These are phyloP conservation scores for Kuschelorhynchus macadamiae DNA, from an alignment of 2,888 invertebrate genomes.

Conservation along the genomic window DNA sequence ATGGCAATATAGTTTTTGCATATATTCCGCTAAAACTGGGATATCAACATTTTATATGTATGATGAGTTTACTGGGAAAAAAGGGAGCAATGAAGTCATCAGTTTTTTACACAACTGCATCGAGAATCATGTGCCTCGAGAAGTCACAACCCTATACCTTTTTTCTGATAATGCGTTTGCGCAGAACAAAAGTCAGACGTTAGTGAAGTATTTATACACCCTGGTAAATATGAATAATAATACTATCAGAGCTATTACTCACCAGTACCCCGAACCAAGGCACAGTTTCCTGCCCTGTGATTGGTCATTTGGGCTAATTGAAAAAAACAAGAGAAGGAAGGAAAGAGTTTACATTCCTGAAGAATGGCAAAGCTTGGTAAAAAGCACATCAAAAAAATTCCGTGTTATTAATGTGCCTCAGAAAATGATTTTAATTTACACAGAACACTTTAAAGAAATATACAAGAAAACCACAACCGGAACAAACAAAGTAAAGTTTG, in stretches of 20 bases:
- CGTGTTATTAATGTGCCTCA: constrained; percentile 17
- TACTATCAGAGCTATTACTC: background rate
- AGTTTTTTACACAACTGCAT: constrained; percentile 9
- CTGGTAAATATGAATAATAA: background rate
- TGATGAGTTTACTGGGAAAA: constrained; percentile 10
- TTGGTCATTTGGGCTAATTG: constrained; percentile 12
- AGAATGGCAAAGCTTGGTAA: constrained; percentile 18
- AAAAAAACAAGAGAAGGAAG: constrained; percentile 18
- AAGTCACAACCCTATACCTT: background rate
- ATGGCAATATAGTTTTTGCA: constrained; percentile 27
- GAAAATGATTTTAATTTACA: constrained; percentile 10
- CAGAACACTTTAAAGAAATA: constrained; percentile 15
- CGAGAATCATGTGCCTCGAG: background rate
- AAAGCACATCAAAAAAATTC: constrained; percentile 10
- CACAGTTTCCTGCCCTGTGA: constrained; percentile 20
- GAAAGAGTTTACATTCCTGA: constrained; percentile 12
- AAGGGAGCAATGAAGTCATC: constrained; percentile 17
- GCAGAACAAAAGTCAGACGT: background rate
- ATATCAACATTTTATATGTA: constrained; percentile 12
- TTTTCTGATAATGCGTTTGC: constrained; percentile 3
- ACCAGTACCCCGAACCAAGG: constrained; percentile 14
- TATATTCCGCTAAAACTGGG: constrained; percentile 5
- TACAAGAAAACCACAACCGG: constrained; percentile 4
- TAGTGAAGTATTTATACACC: background rate
- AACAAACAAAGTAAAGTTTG: background rate